Evolutionary conservation across 2,888 invertebrate species (phyloP).

Genomic region (Drosophila recens): DNA sequence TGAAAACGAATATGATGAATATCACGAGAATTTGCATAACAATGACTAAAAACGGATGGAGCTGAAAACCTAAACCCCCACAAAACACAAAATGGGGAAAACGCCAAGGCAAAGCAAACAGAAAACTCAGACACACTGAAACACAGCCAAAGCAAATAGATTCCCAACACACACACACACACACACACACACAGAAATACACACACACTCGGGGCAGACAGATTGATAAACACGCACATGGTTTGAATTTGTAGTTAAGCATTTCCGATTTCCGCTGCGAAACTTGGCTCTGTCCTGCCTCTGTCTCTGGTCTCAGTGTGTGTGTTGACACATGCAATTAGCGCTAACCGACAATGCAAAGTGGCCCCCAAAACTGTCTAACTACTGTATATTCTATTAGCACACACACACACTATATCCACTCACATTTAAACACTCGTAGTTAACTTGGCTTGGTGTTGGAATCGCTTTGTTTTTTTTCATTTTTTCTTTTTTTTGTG

Average conservation of each 20-base stretch:
- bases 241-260: slow-evolving; percentile 68
- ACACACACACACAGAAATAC: slow-evolving; percentile 7
- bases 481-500: slow-evolving; percentile 11
- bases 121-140: slow-evolving; percentile 54
- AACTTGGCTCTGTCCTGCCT: slow-evolving; percentile 55
- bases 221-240: slow-evolving; percentile 29
- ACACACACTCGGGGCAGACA: slow-evolving; percentile 10
- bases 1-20: slow-evolving; percentile 88
- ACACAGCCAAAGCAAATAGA: slow-evolving; percentile 61
- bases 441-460: slow-evolving; percentile 69
- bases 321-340: slow-evolving; percentile 79
- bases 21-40: slow-evolving; percentile 85
- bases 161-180: slow-evolving; percentile 28
- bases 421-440: slow-evolving; percentile 26
- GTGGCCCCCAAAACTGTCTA: slow-evolving; percentile 63
- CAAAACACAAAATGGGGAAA: slow-evolving; percentile 7
- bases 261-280: slow-evolving; percentile 76
- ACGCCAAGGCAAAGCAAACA: slow-evolving; percentile 38
- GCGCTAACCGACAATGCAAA: slow-evolving; percentile 77
- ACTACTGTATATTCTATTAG: slow-evolving; percentile 74
- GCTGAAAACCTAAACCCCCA: slow-evolving; percentile 17
- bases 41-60: slow-evolving; percentile 83
- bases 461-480: slow-evolving; percentile 50
- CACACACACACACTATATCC: too few species aligned
- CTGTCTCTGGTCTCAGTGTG: slow-evolving; percentile 51